These are phyloP conservation scores for Rhinichthys klamathensis DNA, from an alignment of 2,113 vertebrate species.

Conservation along the genomic window DNA sequence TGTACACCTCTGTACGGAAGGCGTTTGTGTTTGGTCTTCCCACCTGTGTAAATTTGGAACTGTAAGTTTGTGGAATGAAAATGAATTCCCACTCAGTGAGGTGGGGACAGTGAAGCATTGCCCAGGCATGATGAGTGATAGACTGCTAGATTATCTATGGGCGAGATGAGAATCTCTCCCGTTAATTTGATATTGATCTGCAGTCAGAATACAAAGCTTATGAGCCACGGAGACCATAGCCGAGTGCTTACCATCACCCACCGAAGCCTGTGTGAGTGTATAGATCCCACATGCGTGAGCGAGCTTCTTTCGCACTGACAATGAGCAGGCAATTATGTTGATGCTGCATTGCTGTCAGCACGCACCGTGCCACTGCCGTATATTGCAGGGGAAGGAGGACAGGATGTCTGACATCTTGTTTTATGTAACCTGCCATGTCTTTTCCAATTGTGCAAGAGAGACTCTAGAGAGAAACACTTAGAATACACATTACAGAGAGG, in stretches of 20 bases:
- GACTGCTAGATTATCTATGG: slow-evolving; percentile 48
- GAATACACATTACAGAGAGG: neutral
- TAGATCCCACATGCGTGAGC: slow-evolving; percentile 11
- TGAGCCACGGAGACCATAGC: neutral
- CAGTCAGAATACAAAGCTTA: slow-evolving; percentile 31
- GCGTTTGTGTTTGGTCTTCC: neutral
- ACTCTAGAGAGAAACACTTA: neutral
- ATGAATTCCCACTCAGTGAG: slow-evolving; percentile 14
- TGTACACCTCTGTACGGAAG: neutral
- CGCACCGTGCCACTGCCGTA: neutral
- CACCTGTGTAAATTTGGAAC: slow-evolving; percentile 11
- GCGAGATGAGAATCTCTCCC: slow-evolving; percentile 38
- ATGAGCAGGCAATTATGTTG: slow-evolving; percentile 44
- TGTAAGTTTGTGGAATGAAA: slow-evolving; percentile 10
- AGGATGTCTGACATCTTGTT: slow-evolving; percentile 40
- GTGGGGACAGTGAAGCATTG: neutral
- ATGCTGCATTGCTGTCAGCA: slow-evolving; percentile 42
- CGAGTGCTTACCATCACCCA: neutral
- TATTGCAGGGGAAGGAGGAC: slow-evolving; percentile 29
- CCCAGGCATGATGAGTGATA: slow-evolving; percentile 31
- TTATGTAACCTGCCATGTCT: slow-evolving; percentile 47
- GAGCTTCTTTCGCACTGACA: slow-evolving; percentile 7
- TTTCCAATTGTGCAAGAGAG: slow-evolving; percentile 18
- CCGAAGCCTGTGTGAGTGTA: neutral
- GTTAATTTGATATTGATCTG: slow-evolving; percentile 56